Conservation (phyloP, 2,888 invertebrate genomes). For the Catocala sponsa region DNA sequence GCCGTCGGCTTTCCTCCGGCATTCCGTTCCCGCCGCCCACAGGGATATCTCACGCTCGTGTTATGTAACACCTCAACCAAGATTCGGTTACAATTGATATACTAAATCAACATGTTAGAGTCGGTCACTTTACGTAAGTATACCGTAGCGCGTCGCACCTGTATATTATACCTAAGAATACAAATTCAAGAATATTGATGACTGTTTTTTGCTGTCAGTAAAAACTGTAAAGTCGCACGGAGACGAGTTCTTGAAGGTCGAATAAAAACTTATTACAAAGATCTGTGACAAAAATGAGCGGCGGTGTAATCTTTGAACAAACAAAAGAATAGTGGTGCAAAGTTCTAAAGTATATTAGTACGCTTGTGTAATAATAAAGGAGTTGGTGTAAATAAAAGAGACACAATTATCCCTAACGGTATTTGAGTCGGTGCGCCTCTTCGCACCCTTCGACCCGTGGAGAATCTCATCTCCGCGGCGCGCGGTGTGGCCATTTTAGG, state of each 20-base stretch:
- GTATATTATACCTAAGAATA: constrained; percentile 29
- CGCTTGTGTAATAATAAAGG: constrained; percentile 58
- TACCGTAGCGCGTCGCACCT: constrained; percentile 18
- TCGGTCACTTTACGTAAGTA: constrained; percentile 28
- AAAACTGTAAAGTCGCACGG: constrained; percentile 38
- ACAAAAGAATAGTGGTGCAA: constrained; percentile 34
- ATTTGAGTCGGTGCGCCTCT: constrained; percentile 71
- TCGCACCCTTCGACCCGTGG: constrained; percentile 71
- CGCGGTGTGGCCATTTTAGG: constrained; percentile 54
- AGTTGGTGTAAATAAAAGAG: constrained; percentile 73
- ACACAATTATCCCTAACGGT: constrained; percentile 77
- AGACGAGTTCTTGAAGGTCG: constrained; percentile 48
- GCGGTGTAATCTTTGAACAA: constrained; percentile 39
- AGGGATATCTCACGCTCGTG: constrained; percentile 83
- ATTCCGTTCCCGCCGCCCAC: constrained; percentile 86
- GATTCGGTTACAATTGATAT: constrained; percentile 79
- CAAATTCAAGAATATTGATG: constrained; percentile 20
- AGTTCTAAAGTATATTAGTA: constrained; percentile 51
- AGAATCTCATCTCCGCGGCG: constrained; percentile 63
- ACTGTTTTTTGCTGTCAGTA: constrained; percentile 25
- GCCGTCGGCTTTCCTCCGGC: constrained; percentile 85
- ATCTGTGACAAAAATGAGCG: constrained; percentile 33
- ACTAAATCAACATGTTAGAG: constrained; percentile 48
- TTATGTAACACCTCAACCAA: constrained; percentile 78
- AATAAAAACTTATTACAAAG: constrained; percentile 41